Evolutionary conservation across 2,113 vertebrate genomes (phyloP).

Genomic region (Brienomyrus brachyistius): DNA sequence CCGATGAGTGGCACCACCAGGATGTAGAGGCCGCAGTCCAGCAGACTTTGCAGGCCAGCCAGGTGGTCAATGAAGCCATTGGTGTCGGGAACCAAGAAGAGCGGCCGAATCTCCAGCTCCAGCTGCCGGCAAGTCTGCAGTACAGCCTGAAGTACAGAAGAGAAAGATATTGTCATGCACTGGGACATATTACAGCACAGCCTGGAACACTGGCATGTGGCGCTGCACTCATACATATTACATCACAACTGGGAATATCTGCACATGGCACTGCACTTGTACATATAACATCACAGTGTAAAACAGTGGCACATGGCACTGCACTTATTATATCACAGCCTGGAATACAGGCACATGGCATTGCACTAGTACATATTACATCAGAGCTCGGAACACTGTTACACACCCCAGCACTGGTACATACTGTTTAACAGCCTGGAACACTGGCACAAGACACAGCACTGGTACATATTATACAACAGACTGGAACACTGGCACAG

Average conservation of each 20-base stretch:
- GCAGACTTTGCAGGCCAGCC: slow-evolving; percentile 68
- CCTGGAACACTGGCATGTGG: background rate
- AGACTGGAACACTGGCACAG: background rate
- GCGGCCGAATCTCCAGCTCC: slow-evolving; percentile 88
- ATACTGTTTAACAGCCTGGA: no score
- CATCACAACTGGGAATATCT: slow-evolving; percentile 66
- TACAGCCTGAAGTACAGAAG: slow-evolving; percentile 67
- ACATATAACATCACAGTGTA: background rate
- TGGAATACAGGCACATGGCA: background rate
- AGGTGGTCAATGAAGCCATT: slow-evolving; percentile 97
- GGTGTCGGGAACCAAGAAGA: slow-evolving; percentile 92
- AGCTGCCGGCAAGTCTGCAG: slow-evolving; percentile 83
- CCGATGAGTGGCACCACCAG: slow-evolving; percentile 94
- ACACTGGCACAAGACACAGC: no score
- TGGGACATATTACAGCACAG: background rate
- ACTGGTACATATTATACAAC: background rate
- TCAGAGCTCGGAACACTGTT: background rate
- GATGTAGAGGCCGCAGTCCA: slow-evolving; percentile 83
- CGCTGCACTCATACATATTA: background rate
- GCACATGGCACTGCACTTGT: background rate
- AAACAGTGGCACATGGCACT: background rate
- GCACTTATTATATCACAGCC: background rate
- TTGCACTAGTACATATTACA: background rate
- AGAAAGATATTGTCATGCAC: background rate
- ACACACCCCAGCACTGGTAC: background rate